A percentile compares a stretch with the other conserved stretches of the same genome.
phyloP scores from a whole-genome alignment of 2,888 invertebrate species.

The Drosophila mayaguana region DNA sequence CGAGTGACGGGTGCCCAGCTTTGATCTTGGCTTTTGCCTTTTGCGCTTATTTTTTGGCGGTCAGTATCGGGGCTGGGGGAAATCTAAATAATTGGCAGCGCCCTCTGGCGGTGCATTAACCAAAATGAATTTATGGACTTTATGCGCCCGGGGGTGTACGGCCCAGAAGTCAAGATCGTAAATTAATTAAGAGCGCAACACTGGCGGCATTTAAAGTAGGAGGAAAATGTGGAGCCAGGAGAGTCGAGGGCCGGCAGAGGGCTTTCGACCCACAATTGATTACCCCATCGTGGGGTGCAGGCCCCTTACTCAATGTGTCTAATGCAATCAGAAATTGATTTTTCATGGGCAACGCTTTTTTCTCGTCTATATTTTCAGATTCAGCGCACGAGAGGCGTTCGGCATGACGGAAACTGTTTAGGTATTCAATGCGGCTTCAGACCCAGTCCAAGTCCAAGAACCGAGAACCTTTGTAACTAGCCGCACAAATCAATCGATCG shows the following conservation, averaged over 20 bases:
- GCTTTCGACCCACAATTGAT: slow-evolving; percentile 54
- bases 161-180: slow-evolving; percentile 50
- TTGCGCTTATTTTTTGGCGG: slow-evolving; percentile 22
- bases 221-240: slow-evolving; percentile 47
- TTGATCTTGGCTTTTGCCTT: slow-evolving; percentile 49
- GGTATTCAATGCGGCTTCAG: slow-evolving; percentile 63
- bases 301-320: slow-evolving; percentile 24
- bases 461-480: slow-evolving; percentile 62
- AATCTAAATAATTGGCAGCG: slow-evolving; percentile 54
- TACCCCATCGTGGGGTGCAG: slow-evolving; percentile 55
- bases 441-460: slow-evolving; percentile 45
- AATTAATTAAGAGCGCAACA: slow-evolving; percentile 67
- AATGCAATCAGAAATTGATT: slow-evolving; percentile 55
- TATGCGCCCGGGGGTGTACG: slow-evolving; percentile 22
- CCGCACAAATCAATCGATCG: slow-evolving; percentile 65
- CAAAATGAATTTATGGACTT: slow-evolving; percentile 64
- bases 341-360: slow-evolving; percentile 48
- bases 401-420: slow-evolving; percentile 71
- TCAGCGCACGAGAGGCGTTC: slow-evolving; percentile 65
- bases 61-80: slow-evolving; percentile 35
- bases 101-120: slow-evolving; percentile 50
- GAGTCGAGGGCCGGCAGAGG: background rate
- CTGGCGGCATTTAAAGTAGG: slow-evolving; percentile 55
- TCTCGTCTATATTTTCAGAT: slow-evolving; percentile 55
- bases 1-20: slow-evolving; percentile 24